Base-by-base conservation (phyloP, 2,888 invertebrate species). In the Drosophila buzzatii region DNA sequence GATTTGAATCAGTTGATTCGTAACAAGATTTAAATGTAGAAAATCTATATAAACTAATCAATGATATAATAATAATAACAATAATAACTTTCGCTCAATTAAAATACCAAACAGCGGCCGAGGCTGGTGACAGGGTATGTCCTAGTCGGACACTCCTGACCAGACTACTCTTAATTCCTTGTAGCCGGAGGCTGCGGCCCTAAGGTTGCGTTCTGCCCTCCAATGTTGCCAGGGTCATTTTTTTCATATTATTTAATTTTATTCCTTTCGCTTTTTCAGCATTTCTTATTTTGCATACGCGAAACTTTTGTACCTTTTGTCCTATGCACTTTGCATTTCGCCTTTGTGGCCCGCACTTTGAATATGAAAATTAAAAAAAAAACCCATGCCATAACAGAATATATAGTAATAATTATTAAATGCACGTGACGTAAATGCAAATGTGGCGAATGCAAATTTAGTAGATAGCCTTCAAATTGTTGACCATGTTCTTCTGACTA, bases 221-320 rank as follows among this genome's bases (percentile, higher is more conserved):
- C 68, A 86, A 62, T 49, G 65, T 75, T 66, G 84, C 73, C 85
- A 85, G 89, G 85, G 85, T 89, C 85, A 84, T 73, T 74, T 62
- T 27, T 42, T 20, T 52, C 33, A 67, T 42, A 55, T 53, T 66
- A 53, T 65, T 67, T 66, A 23, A 66, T 47, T 64, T 53, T 23
- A 47, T 67, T 56, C 35, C 41, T 55, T 67, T 47, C 16, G 23
- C 27, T 49, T 47, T 41, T 41, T 27, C 8, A n/a, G 39, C 47
- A 23, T 61, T 87, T 86, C 89, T 80, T 85, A 89, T 89, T 86
- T 86, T 86, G 89, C 85, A 86, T 89, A 81, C 73, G 63, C 59
- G 73, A 73, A 69, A 70, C 71, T 76, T 70, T 81, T 70, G 75
- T 68, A 66, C 73, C 72, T 66, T 60, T 55, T 35, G 35, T 69